Evolutionary conservation across 1,140 invertebrate genomes (phyloP).

Genomic region (Drosophila rhopaloa): DNA sequence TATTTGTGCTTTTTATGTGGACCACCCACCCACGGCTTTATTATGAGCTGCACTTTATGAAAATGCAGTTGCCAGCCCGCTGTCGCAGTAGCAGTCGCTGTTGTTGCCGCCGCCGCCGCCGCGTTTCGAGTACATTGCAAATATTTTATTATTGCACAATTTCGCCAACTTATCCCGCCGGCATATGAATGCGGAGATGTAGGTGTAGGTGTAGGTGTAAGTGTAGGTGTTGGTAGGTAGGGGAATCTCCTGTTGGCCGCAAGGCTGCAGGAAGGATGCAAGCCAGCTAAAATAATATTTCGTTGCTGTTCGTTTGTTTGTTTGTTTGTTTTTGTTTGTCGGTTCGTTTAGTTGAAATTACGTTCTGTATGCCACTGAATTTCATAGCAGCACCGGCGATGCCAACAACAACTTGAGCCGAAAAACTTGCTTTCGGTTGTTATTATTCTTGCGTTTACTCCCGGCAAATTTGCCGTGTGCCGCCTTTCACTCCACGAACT

Average conservation of each 20-base stretch:
- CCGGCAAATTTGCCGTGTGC: constrained; percentile 81
- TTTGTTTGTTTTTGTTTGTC: constrained; percentile 77
- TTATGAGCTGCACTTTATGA: constrained; percentile 83
- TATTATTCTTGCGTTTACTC: constrained; percentile 81
- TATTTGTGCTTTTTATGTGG: constrained; percentile 69
- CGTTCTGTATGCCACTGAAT: constrained; percentile 82
- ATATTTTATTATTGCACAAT: constrained; percentile 83
- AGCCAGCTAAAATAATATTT: constrained; percentile 83
- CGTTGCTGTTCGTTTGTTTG: constrained; percentile 55
- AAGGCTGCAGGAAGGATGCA: constrained; percentile 76
- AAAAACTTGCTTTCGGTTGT: constrained; percentile 81
- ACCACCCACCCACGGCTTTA: constrained; percentile 37
- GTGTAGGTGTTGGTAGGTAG: not conserved
- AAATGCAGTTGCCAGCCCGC: constrained; percentile 69
- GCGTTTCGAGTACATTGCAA: constrained; percentile 77
- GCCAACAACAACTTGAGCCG: constrained; percentile 61
- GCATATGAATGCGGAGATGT: constrained; percentile 55
- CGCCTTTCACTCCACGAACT: constrained; percentile 21
- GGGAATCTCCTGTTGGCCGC: constrained; percentile 41
- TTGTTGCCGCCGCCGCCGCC: constrained; percentile 14
- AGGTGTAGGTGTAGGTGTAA: not conserved
- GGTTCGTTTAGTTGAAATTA: constrained; percentile 82
- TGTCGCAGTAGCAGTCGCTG: constrained; percentile 15
- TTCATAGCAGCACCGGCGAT: constrained; percentile 60
- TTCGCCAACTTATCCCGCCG: constrained; percentile 73